Base-by-base conservation (phyloP, 92 coral and sea anemone species). In the Umimayanthus chanpuru region DNA sequence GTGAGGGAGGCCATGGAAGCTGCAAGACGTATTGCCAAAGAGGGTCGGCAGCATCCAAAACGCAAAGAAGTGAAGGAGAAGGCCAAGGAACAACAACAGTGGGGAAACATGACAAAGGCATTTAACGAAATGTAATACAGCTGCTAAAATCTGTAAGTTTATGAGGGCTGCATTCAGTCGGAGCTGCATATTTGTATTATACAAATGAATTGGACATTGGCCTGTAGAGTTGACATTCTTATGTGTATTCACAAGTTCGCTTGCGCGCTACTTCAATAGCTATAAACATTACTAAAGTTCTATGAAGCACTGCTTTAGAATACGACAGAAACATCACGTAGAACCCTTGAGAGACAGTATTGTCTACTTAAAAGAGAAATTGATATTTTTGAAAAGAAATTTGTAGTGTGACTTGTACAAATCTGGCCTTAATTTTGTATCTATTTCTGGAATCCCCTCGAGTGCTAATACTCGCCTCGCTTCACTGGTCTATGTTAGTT, bases 361-460 rank as follows among this genome's bases (percentile, higher is more conserved):
- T 71, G 70, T 64, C 47, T 65, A 38, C 79, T 5, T 74, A 44
- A 77, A 81, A 87, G 70, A 88, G 41, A 53, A 81, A 87, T 80
- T 64, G 79, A 76, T 90, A 90, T 90, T 90, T 90, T 90, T 90
- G 93, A 90, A 87, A 90, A 81, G 88, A 87, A 81, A 75, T 87
- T 90, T 90, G 90, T 90, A 90, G 93, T 30, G 32, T 49, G 82
- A 50, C 65, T 79, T 41, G 65, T 50, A 28, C 14, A 18, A 16
- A 32, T 12, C 65, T 50, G 6, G 8, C 68, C 38, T 53, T 12
- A 53, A 12, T 53, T 79, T 79, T 79, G 28, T 79, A 79, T 20
- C 68, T 61, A 61, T 61, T 61, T 61, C 68, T 61, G 68, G 68
- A 61, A 61, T 61, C 8, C 68, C 26, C 68, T 61, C 68, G 68